Conservation (phyloP, 2,888 invertebrate species). For the Furcula furcula region DNA sequence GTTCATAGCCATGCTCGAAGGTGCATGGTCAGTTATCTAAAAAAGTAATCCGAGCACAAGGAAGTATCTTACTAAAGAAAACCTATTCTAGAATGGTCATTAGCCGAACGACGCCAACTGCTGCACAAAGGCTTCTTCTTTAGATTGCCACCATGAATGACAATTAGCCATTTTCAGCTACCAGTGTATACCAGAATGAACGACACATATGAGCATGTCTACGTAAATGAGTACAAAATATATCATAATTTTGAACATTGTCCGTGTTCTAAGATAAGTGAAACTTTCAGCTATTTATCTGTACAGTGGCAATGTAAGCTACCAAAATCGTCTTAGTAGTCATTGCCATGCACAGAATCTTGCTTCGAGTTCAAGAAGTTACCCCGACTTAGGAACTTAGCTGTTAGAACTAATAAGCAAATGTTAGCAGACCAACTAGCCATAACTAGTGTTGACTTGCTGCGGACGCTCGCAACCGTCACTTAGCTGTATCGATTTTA, state of each 20-base stretch:
- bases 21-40: too few species aligned
- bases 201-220: too few species aligned
- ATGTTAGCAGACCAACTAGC: constrained; percentile 42
- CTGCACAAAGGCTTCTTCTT: too few species aligned
- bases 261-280: neutral
- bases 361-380: constrained; percentile 27
- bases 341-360: constrained; percentile 30
- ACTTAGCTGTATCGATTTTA: constrained; percentile 29
- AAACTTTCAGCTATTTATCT: neutral
- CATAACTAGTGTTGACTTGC: constrained; percentile 32
- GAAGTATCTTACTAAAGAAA: too few species aligned
- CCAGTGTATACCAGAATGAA: too few species aligned
- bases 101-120: too few species aligned
- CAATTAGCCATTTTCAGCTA: too few species aligned
- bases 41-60: too few species aligned
- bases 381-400: constrained; percentile 25
- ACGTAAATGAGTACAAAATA: too few species aligned
- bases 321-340: constrained; percentile 28
- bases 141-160: too few species aligned
- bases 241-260: neutral
- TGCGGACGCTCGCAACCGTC: constrained; percentile 33
- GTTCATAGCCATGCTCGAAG: too few species aligned
- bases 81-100: too few species aligned
- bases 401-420: constrained; percentile 50
- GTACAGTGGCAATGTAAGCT: constrained; percentile 10